Percentiles rank a stretch among this genome's conserved stretches.
phyloP scores from a whole-genome alignment of 2,888 invertebrate genomes.

The Tuberolachnus salignus region DNA sequence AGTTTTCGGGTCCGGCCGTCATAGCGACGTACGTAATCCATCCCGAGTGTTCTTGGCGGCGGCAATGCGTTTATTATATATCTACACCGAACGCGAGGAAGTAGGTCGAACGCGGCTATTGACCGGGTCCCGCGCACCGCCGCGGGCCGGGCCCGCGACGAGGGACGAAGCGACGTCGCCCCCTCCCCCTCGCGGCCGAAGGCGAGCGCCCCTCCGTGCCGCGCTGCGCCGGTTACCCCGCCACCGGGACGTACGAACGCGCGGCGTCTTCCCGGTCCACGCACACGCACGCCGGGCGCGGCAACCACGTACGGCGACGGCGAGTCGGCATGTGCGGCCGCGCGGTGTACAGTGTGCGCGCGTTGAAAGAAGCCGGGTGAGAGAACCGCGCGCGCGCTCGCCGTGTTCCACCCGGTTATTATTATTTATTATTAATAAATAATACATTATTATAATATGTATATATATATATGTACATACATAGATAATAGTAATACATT shows the following conservation, averaged over 20 bases:
- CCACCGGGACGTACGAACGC: conserved; percentile 4
- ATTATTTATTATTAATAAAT: neutral
- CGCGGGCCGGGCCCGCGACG: neutral
- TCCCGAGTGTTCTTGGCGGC: conserved; percentile 2
- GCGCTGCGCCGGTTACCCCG: conserved; percentile 24
- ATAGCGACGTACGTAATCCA: conserved; percentile 17
- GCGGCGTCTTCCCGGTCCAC: conserved; percentile 49
- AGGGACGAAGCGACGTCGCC: neutral
- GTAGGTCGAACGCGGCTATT: conserved; percentile 56
- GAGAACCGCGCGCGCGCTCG: neutral
- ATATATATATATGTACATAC: no score
- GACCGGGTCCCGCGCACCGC: conserved; percentile 40
- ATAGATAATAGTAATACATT: no score
- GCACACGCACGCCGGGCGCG: neutral
- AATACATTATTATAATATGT: no score
- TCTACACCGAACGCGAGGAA: conserved; percentile 14
- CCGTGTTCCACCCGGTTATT: conserved; percentile 7
- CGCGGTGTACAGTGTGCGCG: neutral
- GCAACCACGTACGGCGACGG: neutral
- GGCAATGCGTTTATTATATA: neutral
- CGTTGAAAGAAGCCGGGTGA: conserved; percentile 11
- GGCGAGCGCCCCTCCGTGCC: conserved; percentile 23
- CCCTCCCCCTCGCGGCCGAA: neutral
- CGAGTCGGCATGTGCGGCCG: neutral
- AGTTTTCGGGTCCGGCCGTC: conserved; percentile 40